Percentiles rank a stretch among this genome's conserved stretches.
Conservation (phyloP, 2,113 vertebrate species). For the Bubo blakistoni region DNA sequence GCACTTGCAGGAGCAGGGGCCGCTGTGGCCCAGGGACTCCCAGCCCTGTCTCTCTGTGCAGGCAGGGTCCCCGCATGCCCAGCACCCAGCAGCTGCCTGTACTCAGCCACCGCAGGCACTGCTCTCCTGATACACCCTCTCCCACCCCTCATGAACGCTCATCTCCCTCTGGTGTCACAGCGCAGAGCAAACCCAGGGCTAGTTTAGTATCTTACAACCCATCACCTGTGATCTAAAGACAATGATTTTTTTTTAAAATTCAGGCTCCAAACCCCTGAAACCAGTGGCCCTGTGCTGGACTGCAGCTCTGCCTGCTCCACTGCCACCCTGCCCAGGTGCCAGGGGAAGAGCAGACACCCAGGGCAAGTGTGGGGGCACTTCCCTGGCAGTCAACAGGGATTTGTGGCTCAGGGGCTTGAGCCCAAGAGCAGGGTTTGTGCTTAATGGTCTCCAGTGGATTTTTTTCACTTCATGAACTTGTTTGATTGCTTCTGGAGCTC, state of each 20-base stretch:
- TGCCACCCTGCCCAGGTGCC: background rate
- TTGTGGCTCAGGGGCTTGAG: background rate
- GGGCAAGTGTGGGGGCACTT: background rate
- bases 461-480: background rate
- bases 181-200: background rate
- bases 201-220: background rate
- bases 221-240: background rate
- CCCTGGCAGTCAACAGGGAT: background rate
- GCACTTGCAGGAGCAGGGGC: background rate
- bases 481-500: background rate
- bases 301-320: background rate
- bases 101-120: accelerated
- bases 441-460: background rate
- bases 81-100: accelerated
- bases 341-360: background rate
- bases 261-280: background rate
- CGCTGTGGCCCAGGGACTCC: accelerated
- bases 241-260: background rate
- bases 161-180: background rate
- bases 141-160: accelerated
- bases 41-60: background rate
- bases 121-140: background rate
- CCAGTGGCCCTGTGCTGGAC: background rate
- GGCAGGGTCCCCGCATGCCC: background rate
- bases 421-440: background rate